Evolutionary conservation across 2,113 vertebrate genomes (phyloP), one percentile per base, ranked within the genome.

Genomic region (Lasiurus borealis): DNA sequence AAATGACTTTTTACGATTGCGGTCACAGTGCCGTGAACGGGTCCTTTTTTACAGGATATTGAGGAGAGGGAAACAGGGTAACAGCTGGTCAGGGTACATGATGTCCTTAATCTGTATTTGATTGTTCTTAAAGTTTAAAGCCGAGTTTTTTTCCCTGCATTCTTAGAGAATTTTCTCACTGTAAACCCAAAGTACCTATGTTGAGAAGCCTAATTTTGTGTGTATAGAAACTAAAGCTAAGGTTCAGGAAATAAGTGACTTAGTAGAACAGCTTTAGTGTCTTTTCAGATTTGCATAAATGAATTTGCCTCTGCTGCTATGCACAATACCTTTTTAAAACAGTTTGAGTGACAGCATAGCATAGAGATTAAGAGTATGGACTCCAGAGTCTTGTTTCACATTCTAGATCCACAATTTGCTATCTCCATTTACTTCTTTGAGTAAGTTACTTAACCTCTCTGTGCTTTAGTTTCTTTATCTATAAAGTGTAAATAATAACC

Each of bases 51-150:
- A 62, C 10, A 62, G 59, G 59, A 62, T 62, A 62, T 62, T 62
- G 59, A 27, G 59, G 23, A 62, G 25, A 62, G 9, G 25, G 59
- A 27, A 62, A 10, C 59, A 27, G 59, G 25, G 10, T 62, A 62
- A 62, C 10, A 62, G 57, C 23, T 62, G 57, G 23, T 62, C 57
- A 25, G 23, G 23, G 23, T 2, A n/a, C 34, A 11, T 59, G 44
- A 84, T 92, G 31, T 12, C 68, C 31, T 95, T 85, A 57, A 50
- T 19, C 16, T 93, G 36, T 71, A 64, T 81, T 81, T 73, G 10
- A 3, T 66, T 88, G 8, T 54, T 81, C 27, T 85, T 90, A 91
- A 95, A 52, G 36, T 75, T 81, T 80, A 84, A 64, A 27, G 59
- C 31, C 82, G 7, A 19, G 21, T 1, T 21, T 82, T 95, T 64